Base-by-base conservation (phyloP, 2,113 vertebrate genomes). In the Platanista minor region DNA sequence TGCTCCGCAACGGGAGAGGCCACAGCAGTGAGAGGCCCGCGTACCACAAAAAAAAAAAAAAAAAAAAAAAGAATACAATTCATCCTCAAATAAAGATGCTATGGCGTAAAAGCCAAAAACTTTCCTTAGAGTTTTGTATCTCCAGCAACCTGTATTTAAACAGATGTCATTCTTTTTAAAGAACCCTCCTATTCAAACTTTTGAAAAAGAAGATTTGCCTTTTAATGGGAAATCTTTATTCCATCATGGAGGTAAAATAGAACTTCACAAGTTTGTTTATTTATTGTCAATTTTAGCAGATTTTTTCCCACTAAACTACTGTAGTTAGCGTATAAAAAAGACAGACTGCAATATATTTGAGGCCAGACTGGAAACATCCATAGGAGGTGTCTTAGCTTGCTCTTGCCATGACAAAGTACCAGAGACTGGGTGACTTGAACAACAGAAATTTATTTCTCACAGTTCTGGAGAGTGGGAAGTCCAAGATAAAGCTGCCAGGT, bases 91-190 rank as follows among this genome's bases (percentile, higher is more conserved):
- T 72, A 21, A 90, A 97, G 85, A 83, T 62, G 20, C 41, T 92
- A 21, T 33, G 10, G 21, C 57, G 61, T 88, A 90, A 95, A 92
- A 95, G 18, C 59, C 61, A 90, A 95, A 97, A 92, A 36, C 14
- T 61, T 82, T 91, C 27, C 54, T 86, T 77, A 83, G 39, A 67
- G 36, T 87, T 97, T 71, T 80, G 11, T 43, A 61, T 90, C 27
- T 92, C 52, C 17, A 75, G 75, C 41, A 88, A 85, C 59, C 43
- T 87, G 43, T 93, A 92, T 92, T 94, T 95, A 94, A 96, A 36
- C 43, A 17, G 64, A 81, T 77, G 33, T 21, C 90, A 78, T 92
- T 89, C 46, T 96, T 84, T 91, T 62, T 77, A 86, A 95, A 96
- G 8, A 62, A 67, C 3, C 87, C 11, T 87, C 59, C 25, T 72